These are phyloP conservation scores for Sturnus vulgaris DNA, from an alignment of 2,113 vertebrate genomes.

Conservation along the genomic window DNA sequence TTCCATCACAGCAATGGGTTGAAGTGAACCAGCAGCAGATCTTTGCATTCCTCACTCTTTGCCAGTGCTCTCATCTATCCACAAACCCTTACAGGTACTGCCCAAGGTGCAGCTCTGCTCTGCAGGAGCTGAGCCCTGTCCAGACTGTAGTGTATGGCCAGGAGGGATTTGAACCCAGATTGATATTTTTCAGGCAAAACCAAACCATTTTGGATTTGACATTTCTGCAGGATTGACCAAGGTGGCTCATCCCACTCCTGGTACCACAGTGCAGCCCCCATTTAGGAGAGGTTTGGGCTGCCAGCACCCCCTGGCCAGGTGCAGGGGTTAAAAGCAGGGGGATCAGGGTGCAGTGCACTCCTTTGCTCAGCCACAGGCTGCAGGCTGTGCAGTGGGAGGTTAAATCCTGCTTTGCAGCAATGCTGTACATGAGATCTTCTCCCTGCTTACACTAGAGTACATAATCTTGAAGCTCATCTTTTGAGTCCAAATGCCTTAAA, in stretches of 20 bases:
- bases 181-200: background rate
- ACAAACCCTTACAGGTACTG: background rate
- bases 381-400: background rate
- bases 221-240: background rate
- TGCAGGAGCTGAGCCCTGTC: background rate
- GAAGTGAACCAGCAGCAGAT: conserved; percentile 10
- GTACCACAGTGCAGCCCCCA: background rate
- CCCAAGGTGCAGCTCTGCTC: background rate
- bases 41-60: background rate
- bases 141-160: background rate
- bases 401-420: background rate
- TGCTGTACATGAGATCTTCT: background rate
- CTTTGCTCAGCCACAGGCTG: background rate
- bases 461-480: background rate
- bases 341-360: background rate
- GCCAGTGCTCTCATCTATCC: background rate
- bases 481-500: background rate
- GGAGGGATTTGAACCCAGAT: background rate
- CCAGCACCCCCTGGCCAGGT: background rate
- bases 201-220: background rate
- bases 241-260: background rate
- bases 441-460: background rate
- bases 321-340: background rate
- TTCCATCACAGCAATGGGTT: background rate
- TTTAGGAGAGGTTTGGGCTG: background rate